A percentile compares a stretch with the other conserved stretches of the same genome.
phyloP scores from a whole-genome alignment of 1,140 invertebrate genomes.

The Lineus longissimus region DNA sequence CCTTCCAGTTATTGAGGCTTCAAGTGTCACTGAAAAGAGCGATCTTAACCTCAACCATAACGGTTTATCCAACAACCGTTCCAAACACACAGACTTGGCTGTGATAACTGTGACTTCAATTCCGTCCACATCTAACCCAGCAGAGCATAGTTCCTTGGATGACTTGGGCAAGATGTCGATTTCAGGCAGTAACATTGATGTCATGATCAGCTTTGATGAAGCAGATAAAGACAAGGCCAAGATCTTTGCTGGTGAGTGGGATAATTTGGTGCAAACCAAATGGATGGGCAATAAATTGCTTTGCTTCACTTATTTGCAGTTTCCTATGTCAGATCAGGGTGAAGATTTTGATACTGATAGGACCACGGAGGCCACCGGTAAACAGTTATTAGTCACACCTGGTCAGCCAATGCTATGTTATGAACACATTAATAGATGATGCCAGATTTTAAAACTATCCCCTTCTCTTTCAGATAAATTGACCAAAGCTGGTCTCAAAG shows the following conservation, averaged over 20 bases:
- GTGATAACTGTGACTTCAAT: not conserved
- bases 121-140: no score
- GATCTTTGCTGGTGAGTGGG: not conserved
- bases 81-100: constrained; percentile 17
- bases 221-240: constrained; percentile 15
- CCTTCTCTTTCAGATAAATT: constrained; percentile 20
- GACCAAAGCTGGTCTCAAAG: constrained; percentile 19
- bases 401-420: no score
- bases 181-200: constrained; percentile 17
- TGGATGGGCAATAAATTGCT: no score
- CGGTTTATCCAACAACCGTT: not conserved
- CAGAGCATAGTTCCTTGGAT: not conserved
- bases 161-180: not conserved
- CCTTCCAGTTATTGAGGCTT: constrained; percentile 35
- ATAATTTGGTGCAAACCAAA: no score
- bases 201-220: constrained; percentile 28
- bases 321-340: no score
- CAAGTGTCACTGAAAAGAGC: constrained; percentile 25
- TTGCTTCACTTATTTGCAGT: no score
- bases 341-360: no score
- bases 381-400: no score
- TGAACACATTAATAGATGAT: no score
- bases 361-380: no score
- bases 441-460: no score
- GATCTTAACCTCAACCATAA: constrained; percentile 10